phyloP scores from a whole-genome alignment of 2,113 vertebrate genomes.

The Grallaria varia region DNA sequence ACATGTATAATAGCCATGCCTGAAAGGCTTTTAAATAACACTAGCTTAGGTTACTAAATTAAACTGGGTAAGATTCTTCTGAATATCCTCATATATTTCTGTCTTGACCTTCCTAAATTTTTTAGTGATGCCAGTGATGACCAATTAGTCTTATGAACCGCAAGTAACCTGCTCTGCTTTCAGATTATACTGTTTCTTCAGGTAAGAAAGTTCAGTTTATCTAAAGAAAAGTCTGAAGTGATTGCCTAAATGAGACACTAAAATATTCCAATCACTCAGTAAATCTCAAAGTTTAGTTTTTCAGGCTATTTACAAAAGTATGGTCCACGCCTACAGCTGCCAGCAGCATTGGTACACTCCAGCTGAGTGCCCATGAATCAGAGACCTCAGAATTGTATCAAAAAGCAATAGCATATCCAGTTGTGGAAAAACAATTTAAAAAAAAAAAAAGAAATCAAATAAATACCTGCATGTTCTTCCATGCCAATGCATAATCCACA shows the following conservation, averaged over 20 bases:
- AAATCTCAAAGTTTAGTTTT: neutral
- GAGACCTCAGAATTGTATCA: neutral
- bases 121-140: neutral
- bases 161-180: neutral
- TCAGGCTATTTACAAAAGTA: neutral
- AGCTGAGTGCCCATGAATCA: neutral
- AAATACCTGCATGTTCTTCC: neutral
- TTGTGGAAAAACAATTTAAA: neutral
- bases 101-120: neutral
- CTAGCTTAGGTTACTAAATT: neutral
- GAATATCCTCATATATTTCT: neutral
- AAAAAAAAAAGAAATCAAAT: neutral
- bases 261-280: neutral
- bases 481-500: neutral
- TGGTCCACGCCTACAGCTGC: neutral
- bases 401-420: neutral
- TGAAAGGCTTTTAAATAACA: neutral
- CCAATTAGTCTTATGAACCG: neutral
- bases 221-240: neutral
- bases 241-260: neutral
- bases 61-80: neutral
- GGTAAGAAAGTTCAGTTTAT: neutral
- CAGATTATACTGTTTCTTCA: neutral
- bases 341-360: neutral
- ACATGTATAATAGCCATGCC: neutral